Evolutionary conservation across 2,888 invertebrate species (phyloP).

Genomic region (Tipula vernalis): DNA sequence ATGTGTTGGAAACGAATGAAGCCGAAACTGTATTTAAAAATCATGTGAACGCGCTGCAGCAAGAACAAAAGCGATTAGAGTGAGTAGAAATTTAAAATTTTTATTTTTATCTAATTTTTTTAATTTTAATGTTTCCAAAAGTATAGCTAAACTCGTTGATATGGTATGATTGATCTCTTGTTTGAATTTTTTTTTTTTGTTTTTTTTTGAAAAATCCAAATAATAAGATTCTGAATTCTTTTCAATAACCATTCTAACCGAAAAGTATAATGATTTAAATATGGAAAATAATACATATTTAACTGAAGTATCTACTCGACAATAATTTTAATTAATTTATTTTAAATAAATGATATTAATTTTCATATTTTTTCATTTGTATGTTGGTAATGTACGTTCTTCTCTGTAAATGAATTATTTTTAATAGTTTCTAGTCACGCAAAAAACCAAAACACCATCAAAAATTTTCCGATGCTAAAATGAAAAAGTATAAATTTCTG

Average conservation of each 20-base stretch:
- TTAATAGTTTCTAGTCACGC: background rate
- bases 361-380: background rate
- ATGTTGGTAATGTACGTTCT: background rate
- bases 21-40: conserved; percentile 87
- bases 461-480: background rate
- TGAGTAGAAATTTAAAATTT: conserved; percentile 39
- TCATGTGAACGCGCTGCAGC: conserved; percentile 80
- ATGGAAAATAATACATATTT: background rate
- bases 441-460: background rate
- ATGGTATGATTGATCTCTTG: too few relatives aligned
- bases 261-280: background rate
- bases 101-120: background rate
- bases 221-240: too few relatives aligned
- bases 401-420: background rate
- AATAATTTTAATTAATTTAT: background rate
- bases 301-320: background rate
- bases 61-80: conserved; percentile 86
- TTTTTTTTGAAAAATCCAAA: too few relatives aligned
- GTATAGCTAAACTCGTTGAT: background rate
- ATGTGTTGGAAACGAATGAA: conserved; percentile 80
- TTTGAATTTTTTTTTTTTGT: too few relatives aligned
- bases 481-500: background rate
- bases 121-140: background rate
- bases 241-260: too few relatives aligned
- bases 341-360: background rate